These are phyloP conservation scores for Xylocampa areola DNA, from an alignment of 2,888 invertebrate species.

Conservation along the genomic window DNA sequence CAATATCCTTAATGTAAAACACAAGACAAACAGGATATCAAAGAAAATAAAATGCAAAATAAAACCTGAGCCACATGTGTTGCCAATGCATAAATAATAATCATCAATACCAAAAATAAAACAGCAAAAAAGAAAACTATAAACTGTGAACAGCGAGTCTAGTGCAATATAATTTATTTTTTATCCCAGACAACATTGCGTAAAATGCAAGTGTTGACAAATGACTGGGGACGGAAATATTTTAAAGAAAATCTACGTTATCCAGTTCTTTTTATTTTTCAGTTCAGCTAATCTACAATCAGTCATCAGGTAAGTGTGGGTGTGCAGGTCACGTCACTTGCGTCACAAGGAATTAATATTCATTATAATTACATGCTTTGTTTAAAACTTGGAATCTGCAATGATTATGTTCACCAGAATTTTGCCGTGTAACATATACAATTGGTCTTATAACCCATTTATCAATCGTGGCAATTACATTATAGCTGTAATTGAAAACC, in stretches of 20 bases:
- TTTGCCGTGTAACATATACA: too few relatives aligned
- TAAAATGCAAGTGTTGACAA: conserved; percentile 47
- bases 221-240: conserved; percentile 33
- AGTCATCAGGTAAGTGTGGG: conserved; percentile 30
- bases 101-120: conserved; percentile 1
- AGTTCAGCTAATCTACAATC: conserved; percentile 10
- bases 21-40: not conserved
- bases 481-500: too few relatives aligned
- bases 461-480: too few relatives aligned
- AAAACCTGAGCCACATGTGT: not conserved
- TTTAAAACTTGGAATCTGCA: not conserved
- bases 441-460: too few relatives aligned
- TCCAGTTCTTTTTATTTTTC: conserved; percentile 33
- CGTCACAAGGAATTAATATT: conserved; percentile 4
- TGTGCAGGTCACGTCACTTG: conserved; percentile 18
- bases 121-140: not conserved
- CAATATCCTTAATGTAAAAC: too few relatives aligned
- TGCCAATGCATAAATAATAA: conserved; percentile 6
- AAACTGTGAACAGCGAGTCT: not conserved
- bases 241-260: conserved; percentile 13
- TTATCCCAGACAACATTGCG: conserved; percentile 7
- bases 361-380: not conserved
- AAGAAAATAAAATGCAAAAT: not conserved
- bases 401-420: too few relatives aligned
- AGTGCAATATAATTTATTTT: conserved; percentile 19